Evolutionary conservation across 2,888 invertebrate species (phyloP), one percentile per base, ranked within the genome.

Genomic region (Pristionchus exspectatus): DNA sequence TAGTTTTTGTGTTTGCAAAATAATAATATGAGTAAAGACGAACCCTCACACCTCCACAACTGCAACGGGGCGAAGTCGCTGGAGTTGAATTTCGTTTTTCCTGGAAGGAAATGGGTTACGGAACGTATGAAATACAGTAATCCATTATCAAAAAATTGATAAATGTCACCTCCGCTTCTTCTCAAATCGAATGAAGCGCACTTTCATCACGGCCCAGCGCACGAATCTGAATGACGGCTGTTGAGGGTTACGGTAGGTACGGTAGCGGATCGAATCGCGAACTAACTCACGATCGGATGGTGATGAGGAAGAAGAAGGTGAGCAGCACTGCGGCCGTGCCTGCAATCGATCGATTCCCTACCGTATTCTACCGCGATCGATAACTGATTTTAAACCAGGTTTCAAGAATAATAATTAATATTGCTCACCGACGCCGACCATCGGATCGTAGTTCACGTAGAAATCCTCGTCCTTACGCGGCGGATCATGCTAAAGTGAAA

Each of bases 371-470:
- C 38, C 7, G 16, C 77, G 21, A 77, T 7, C 18, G 77, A 4
- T 10, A 77, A 27, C n/a, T 77, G 10, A 18, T 10, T 24, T 24
- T 77, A 24, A 7, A 50, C 44, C 10, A 12, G 44, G n/a, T 74
- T 12, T 81, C 81, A 16, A 44, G 2, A 54, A 54, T 27, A 54
- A 14, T 27, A 50, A n/a, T 77, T 5, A 2, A n/a, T 21, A 81
- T 50, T 54, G 12, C 77, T 81, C 50, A 81, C 81, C 94, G 30
- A 94, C 81, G 14, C 94, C 94, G 44, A 94, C 91, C 92, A 92
- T 92, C 63, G 94, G 94, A 90, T 94, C 94, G 89, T 94, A 94
- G 66, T 90, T 90, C 21, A 90, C 90, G 88, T 93, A 94, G 88
- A 94, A 94, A 90, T 94, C 94, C 30, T 90, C 90, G 38, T 92